Evolutionary conservation across 2,113 vertebrate species (phyloP).

Genomic region (Brachirus orientalis): DNA sequence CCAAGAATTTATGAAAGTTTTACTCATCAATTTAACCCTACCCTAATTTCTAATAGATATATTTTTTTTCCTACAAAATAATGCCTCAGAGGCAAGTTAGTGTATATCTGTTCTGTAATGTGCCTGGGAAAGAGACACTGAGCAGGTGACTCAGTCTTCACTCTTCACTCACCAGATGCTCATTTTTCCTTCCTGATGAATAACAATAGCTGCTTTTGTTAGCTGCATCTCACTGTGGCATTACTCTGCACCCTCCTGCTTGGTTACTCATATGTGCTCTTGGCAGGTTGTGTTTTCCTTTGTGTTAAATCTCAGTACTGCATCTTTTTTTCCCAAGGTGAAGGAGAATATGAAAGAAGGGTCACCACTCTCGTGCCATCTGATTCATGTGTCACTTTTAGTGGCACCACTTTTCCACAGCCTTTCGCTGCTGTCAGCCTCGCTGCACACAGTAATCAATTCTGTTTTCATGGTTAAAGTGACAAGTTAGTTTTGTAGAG

Average conservation of each 20-base stretch:
- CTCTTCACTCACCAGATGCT: no score
- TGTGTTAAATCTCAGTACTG: background rate
- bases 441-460: conserved; percentile 15
- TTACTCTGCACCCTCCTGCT: conserved; percentile 20
- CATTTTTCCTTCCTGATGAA: no score
- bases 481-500: conserved; percentile 24
- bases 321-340: background rate
- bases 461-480: conserved; percentile 35
- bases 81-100: conserved; percentile 3
- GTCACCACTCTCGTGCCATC: background rate
- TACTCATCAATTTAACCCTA: conserved; percentile 41
- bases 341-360: conserved; percentile 7
- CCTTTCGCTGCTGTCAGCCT: conserved; percentile 11
- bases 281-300: conserved; percentile 5
- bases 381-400: background rate
- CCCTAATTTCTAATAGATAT: conserved; percentile 30
- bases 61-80: conserved; percentile 13
- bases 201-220: conserved; percentile 27
- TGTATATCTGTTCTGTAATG: conserved; percentile 26
- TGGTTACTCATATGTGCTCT: conserved; percentile 13
- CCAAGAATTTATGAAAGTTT: conserved; percentile 26
- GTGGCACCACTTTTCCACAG: background rate
- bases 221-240: conserved; percentile 17
- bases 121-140: conserved; percentile 39
- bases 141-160: no score